Evolutionary conservation across 2,113 vertebrate species (phyloP).

Genomic region (Vicugna pacos): DNA sequence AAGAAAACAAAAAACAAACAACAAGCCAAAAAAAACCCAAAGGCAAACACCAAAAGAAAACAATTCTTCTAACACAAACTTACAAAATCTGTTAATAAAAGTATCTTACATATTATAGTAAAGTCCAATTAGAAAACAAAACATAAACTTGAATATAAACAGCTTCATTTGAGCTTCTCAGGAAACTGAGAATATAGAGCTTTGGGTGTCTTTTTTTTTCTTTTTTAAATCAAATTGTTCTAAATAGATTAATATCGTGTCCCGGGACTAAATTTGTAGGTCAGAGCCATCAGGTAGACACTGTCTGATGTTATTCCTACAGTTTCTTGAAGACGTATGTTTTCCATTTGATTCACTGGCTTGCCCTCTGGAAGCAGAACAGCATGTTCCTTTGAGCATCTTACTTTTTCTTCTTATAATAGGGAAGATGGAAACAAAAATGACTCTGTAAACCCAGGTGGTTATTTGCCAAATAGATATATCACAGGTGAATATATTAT

Average conservation of each 20-base stretch:
- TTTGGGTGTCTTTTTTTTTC: not conserved
- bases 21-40: not conserved
- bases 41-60: not conserved
- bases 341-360: not conserved
- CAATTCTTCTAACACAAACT: not conserved
- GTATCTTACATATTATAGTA: not conserved
- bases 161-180: not conserved
- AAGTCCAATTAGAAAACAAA: not conserved
- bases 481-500: not conserved
- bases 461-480: not conserved
- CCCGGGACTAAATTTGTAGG: not conserved
- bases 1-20: not conserved
- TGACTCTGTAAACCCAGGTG: not conserved
- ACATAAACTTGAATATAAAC: not conserved
- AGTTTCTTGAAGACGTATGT: not conserved
- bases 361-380: not conserved
- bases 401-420: not conserved
- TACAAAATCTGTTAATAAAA: not conserved
- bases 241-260: not conserved
- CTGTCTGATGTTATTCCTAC: not conserved
- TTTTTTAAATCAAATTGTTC: not conserved
- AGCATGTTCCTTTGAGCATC: not conserved
- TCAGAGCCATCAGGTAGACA: not conserved
- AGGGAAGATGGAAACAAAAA: not conserved
- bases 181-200: not conserved